These are phyloP conservation scores for Cheilinus undulatus DNA, from an alignment of 2,113 vertebrate species.

Conservation along the genomic window DNA sequence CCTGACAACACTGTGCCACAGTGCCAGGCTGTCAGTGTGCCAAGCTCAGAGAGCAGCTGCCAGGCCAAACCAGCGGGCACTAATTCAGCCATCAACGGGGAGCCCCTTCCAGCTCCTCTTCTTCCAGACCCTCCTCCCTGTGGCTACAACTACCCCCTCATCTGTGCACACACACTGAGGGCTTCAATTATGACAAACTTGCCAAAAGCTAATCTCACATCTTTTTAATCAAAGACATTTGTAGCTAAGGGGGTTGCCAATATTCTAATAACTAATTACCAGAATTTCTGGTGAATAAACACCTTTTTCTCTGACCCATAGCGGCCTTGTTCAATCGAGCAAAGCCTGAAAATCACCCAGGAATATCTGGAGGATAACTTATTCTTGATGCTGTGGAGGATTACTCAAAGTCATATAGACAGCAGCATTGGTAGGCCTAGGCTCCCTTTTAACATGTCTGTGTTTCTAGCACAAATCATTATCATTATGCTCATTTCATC, in stretches of 20 bases:
- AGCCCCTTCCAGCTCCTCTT: constrained; percentile 54
- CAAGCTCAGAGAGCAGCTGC: constrained; percentile 77
- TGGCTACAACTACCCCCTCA: constrained; percentile 57
- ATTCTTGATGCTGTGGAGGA: too few relatives aligned
- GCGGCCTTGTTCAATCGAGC: constrained; percentile 28
- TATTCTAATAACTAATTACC: constrained; percentile 65
- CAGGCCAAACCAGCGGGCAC: constrained; percentile 76
- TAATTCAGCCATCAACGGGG: constrained; percentile 80
- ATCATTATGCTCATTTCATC: constrained; percentile 45
- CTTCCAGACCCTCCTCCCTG: constrained; percentile 43
- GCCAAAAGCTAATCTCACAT: constrained; percentile 79
- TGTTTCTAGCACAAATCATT: constrained; percentile 42
- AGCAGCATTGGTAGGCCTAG: constrained; percentile 26
- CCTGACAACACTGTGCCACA: constrained; percentile 67
- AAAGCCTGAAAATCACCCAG: constrained; percentile 34
- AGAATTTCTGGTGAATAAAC: constrained; percentile 62
- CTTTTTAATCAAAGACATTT: constrained; percentile 78
- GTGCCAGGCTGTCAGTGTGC: constrained; percentile 73
- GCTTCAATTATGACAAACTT: constrained; percentile 79
- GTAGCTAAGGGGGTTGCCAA: constrained; percentile 69
- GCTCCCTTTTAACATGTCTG: constrained; percentile 38
- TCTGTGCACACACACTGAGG: constrained; percentile 59
- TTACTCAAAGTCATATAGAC: too few relatives aligned
- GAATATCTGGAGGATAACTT: too few relatives aligned
- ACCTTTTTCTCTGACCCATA: constrained; percentile 41